phyloP scores from a whole-genome alignment of 2,113 vertebrate species.

The Solea senegalensis region DNA sequence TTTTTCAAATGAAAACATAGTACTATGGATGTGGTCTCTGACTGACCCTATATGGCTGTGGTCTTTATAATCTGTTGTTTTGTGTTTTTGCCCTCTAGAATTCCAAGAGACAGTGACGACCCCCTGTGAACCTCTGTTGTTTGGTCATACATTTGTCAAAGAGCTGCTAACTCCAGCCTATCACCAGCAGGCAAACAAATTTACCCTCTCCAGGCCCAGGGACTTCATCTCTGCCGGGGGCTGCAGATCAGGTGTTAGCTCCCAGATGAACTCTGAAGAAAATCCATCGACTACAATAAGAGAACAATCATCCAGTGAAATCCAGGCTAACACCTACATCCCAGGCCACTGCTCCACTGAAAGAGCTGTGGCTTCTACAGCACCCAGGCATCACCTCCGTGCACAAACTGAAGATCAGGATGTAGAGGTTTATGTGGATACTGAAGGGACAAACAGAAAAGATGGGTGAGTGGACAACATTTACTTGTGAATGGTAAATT shows the following conservation, averaged over 20 bases:
- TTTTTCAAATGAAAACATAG: too few species aligned
- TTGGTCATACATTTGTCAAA: slow-evolving; percentile 78
- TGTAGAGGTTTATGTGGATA: neutral
- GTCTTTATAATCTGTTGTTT: neutral
- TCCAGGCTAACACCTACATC: neutral
- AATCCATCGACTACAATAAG: neutral
- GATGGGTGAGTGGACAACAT: slow-evolving; percentile 31
- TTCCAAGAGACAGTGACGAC: slow-evolving; percentile 4
- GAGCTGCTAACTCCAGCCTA: slow-evolving; percentile 71
- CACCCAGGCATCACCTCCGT: neutral
- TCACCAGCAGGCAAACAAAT: slow-evolving; percentile 79
- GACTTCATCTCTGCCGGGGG: slow-evolving; percentile 55
- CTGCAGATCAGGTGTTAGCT: neutral
- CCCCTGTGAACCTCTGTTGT: slow-evolving; percentile 63
- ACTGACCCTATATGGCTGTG: too few species aligned
- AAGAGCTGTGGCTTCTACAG: neutral
- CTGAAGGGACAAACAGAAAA: neutral
- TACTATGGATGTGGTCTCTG: too few species aligned
- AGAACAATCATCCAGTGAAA: neutral
- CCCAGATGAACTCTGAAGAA: neutral
- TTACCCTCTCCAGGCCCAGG: slow-evolving; percentile 72
- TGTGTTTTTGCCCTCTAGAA: slow-evolving; percentile 46
- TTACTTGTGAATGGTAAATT: neutral
- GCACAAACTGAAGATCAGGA: neutral
- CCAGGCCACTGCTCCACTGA: neutral